Evolutionary conservation across 2,797 vertebrate genomes (phyloP), one percentile per base, ranked within the genome.

Genomic region (Rachycentron canadum): DNA sequence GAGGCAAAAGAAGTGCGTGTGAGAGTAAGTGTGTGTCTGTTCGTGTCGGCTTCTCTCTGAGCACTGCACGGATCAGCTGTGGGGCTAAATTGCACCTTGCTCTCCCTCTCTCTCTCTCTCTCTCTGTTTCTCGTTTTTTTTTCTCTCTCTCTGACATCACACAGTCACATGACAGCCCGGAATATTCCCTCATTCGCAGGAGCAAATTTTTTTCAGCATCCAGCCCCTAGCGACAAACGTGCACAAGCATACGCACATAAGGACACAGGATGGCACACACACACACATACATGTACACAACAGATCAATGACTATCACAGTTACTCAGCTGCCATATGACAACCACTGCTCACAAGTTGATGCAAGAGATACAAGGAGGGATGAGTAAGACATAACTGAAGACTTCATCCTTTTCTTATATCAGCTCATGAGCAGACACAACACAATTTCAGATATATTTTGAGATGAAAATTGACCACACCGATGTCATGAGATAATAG

Each of bases 21-120:
- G 73, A 75, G 75, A 76, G 85, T 63, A 69, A 57, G 87, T 77
- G 77, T 82, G 85, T 63, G 77, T 91, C 89, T 91, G 81, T 82
- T 88, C 53, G 81, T 87, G 90, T 94, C 86, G 30, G 87, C 85
- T 81, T 89, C 90, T 91, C 84, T 90, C 86, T 90, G 88, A 93
- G 80, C 85, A 66, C 81, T 91, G 93, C 91, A 86, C 75, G 19
- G 90, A 93, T 93, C 92, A 94, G 91, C 88, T 93, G 90, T 90
- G 92, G 86, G 89, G 89, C 88, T 92, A 91, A 91, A 93, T 92
- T 92, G 88, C 91, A 92, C 89, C 91, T 92, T 88, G 82, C 89
- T 90, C 87, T 78, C 73, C 80, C 72, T 73, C 69, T 62, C 69
- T 73, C 72, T 84, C 65, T 73, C 62, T 73, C 67, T 68, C 68